Conservation (phyloP, 1,140 invertebrate species). For the Tetramorium simillimum region DNA sequence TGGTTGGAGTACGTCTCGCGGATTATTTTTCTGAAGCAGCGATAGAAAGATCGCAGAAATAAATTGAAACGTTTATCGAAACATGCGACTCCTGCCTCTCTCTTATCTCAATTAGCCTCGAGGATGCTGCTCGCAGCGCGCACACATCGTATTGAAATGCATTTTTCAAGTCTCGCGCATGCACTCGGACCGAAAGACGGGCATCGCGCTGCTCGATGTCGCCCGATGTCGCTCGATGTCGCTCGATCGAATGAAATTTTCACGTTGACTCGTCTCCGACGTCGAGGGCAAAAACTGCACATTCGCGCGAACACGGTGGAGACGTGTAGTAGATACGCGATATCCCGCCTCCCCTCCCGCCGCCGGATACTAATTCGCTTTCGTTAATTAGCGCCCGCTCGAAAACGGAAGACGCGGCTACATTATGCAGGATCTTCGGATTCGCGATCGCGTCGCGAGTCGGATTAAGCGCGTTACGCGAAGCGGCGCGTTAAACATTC, state of each 20-base stretch:
- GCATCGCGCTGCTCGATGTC: background rate
- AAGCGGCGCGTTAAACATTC: slow-evolving; percentile 60
- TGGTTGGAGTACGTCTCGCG: background rate
- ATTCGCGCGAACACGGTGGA: background rate
- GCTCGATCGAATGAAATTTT: slow-evolving; percentile 39
- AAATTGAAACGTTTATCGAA: background rate
- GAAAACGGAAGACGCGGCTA: slow-evolving; percentile 51
- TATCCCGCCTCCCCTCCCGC: background rate
- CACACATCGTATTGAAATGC: background rate
- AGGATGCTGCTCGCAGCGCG: background rate
- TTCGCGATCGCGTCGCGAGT: slow-evolving; percentile 50
- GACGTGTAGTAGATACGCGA: background rate
- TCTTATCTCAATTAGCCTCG: background rate
- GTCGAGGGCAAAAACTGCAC: background rate
- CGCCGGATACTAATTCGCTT: slow-evolving; percentile 62
- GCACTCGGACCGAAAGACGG: slow-evolving; percentile 17
- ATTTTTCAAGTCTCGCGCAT: slow-evolving; percentile 24
- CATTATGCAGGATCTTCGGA: slow-evolving; percentile 65
- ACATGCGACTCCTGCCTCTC: background rate
- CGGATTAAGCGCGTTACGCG: slow-evolving; percentile 64
- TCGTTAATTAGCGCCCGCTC: slow-evolving; percentile 57
- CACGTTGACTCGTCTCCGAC: background rate
- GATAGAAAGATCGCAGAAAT: background rate
- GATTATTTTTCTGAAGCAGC: background rate
- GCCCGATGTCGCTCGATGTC: background rate